phyloP scores from a whole-genome alignment of 1,140 invertebrate species.

The Hydropsyche tenuis region DNA sequence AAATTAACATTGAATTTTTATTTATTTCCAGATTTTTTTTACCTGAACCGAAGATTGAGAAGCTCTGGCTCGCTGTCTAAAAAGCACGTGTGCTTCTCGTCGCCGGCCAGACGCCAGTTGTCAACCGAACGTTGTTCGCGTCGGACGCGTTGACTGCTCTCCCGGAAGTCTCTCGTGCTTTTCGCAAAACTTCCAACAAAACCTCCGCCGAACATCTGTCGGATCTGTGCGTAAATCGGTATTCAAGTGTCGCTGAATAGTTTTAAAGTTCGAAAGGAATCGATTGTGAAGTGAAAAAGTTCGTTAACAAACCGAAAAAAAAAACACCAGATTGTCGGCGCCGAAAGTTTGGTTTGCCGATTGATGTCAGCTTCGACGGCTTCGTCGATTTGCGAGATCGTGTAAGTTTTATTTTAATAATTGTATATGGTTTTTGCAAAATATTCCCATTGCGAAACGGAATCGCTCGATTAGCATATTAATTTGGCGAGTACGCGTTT shows the following conservation, averaged over 20 bases:
- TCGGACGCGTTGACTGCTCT: background rate
- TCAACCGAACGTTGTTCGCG: conserved; percentile 15
- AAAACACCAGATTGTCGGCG: too few relatives aligned
- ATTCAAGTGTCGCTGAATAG: too few relatives aligned
- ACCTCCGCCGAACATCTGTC: background rate
- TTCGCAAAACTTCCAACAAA: background rate
- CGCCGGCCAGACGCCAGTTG: conserved; percentile 25
- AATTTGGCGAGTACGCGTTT: too few relatives aligned
- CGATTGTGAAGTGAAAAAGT: too few relatives aligned
- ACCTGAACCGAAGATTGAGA: background rate
- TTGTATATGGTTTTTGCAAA: too few relatives aligned
- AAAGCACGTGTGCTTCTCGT: conserved; percentile 26
- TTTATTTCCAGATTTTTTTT: background rate
- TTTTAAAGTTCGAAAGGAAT: too few relatives aligned
- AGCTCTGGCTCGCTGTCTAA: background rate
- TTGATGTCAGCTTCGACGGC: conserved; percentile 1
- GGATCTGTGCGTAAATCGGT: too few relatives aligned
- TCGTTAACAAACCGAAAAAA: too few relatives aligned
- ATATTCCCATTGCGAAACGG: too few relatives aligned
- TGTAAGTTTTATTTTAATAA: conserved; percentile 10
- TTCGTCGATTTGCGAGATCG: background rate
- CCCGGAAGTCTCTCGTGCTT: background rate
- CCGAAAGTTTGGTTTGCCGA: background rate
- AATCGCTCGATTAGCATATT: too few relatives aligned
- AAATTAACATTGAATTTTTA: background rate